These are phyloP conservation scores for Hippoglossus hippoglossus DNA, from an alignment of 2,797 vertebrate species.

Conservation along the genomic window DNA sequence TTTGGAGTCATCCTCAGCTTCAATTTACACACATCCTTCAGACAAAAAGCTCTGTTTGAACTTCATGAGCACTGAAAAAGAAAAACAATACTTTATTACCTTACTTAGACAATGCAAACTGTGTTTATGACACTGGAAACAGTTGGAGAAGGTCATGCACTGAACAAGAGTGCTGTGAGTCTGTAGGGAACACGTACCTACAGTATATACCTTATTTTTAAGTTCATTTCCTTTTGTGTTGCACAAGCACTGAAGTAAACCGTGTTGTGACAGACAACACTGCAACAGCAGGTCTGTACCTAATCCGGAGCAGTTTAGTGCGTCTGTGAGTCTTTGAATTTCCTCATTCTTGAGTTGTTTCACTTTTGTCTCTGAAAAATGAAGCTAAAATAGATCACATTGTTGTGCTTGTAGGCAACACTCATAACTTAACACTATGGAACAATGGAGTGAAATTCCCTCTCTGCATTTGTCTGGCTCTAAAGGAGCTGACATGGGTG, in stretches of 20 bases:
- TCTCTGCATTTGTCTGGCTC: neutral
- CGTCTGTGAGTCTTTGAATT: conserved; percentile 11
- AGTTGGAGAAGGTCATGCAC: neutral
- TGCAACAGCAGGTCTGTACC: neutral
- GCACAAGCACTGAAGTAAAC: neutral
- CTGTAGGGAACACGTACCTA: neutral
- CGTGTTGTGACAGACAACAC: neutral
- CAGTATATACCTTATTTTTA: neutral
- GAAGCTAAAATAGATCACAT: neutral
- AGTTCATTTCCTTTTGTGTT: conserved; percentile 8
- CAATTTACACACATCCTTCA: too few relatives aligned
- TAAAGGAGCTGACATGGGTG: neutral
- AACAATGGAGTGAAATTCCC: conserved; percentile 27
- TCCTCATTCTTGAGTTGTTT: conserved; percentile 43
- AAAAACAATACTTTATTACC: too few relatives aligned
- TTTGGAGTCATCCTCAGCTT: too few relatives aligned
- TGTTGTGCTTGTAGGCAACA: too few relatives aligned
- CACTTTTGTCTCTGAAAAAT: neutral
- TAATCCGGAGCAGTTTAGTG: neutral
- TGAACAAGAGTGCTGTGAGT: neutral
- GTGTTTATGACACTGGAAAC: neutral
- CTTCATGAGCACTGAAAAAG: too few relatives aligned
- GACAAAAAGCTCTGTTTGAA: too few relatives aligned
- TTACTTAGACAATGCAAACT: neutral
- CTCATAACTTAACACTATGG: neutral